Percentiles rank a stretch among this genome's conserved stretches.
Conservation (phyloP, 1,140 invertebrate genomes). For the Brachionus sp. region DNA sequence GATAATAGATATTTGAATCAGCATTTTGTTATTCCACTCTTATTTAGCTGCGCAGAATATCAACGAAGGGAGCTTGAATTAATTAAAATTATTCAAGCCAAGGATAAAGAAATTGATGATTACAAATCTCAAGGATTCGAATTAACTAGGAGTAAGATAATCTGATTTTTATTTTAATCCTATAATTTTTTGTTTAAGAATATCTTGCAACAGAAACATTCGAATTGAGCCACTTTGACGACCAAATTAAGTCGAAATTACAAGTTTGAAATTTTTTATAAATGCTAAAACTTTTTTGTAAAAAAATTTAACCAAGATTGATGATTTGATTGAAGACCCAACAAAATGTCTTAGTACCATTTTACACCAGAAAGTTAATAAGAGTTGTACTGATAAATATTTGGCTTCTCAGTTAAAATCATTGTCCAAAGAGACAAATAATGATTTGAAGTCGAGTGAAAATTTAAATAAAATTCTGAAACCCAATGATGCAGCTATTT, state of each 20-base stretch:
- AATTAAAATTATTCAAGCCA: conserved; percentile 49
- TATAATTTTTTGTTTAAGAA: background rate
- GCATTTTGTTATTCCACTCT: background rate
- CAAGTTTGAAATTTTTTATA: background rate
- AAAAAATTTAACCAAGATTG: background rate
- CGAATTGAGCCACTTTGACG: background rate
- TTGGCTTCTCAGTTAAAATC: background rate
- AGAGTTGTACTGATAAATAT: background rate
- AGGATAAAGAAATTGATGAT: conserved; percentile 55
- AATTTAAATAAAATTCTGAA: background rate
- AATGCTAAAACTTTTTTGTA: background rate
- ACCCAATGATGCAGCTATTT: background rate
- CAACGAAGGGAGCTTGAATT: conserved; percentile 51
- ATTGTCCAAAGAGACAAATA: background rate
- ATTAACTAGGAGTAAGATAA: conserved; percentile 50
- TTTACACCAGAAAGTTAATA: background rate
- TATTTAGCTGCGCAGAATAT: conserved; percentile 48
- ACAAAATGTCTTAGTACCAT: background rate
- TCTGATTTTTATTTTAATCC: background rate
- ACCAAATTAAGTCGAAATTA: background rate
- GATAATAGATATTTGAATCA: background rate
- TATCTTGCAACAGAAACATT: conserved; percentile 22
- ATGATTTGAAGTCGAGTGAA: background rate
- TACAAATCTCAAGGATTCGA: conserved; percentile 52
- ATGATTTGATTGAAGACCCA: background rate